Evolutionary conservation across 2,797 vertebrate species (phyloP), one percentile per base, ranked within the genome.

Genomic region (Enoplosus armatus): DNA sequence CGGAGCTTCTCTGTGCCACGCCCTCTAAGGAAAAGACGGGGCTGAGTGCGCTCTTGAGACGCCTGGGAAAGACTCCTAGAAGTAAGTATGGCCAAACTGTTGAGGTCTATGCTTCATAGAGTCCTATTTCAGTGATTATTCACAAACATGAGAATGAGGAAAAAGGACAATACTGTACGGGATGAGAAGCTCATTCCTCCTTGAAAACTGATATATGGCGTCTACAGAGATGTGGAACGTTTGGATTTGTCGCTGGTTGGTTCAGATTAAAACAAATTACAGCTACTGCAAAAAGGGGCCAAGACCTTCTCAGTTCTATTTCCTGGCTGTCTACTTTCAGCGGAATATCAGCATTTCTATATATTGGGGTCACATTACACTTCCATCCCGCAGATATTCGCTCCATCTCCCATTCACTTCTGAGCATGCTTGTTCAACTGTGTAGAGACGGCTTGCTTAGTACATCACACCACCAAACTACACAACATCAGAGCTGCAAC

Each of bases 1-100:
- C 98, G 0, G 98, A 99, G 94, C 97, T 99, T 82, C 96, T 99
- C 47, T 99, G 98, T 27, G 97, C 97, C 91, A 97, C 97, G 68
- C 95, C 96, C 3, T 93, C 95, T 2, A 97, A 97, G 89, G 97
- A 98, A 84, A 98, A 97, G 86, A 98, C 96, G 0, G 97, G 98
- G 37, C 95, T 99, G 87, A 96, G 96, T 43, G 95, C 96, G 0
- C 92, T 99, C 51, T 90, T 99, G 82, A 95, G 97, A 48, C 97
- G 97, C 73, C 93, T 99, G 90, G 98, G 98, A 79, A 97, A 97
- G 85, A 96, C 96, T 0, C 95, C 96, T 1, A 92, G 94, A 82
- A 94, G 93, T 92, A 84, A 89, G 91, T 78, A 61, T 66, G 66
- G 83, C 59, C 48, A 69, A 73, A 31, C 62, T 60, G 37, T 27